Evolutionary conservation across 2,797 vertebrate species (phyloP).

Genomic region (Neosilurus hyrtlii): DNA sequence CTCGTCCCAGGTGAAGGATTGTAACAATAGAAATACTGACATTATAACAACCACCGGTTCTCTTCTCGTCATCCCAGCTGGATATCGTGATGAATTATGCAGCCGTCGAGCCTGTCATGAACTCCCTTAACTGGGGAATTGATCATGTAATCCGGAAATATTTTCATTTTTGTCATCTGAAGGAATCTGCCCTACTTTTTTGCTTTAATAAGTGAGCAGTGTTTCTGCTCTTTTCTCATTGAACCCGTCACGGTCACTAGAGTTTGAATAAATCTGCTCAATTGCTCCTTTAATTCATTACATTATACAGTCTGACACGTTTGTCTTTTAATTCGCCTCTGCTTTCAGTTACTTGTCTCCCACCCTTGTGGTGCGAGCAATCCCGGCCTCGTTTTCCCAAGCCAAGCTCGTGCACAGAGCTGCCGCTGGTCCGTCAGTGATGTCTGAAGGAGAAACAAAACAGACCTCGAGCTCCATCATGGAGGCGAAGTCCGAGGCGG

Average conservation of each 20-base stretch:
- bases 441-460: constrained; percentile 92
- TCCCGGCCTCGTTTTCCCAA: constrained; percentile 14
- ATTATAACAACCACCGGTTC: neutral
- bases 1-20: neutral
- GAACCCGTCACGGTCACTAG: neutral
- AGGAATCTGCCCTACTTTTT: neutral
- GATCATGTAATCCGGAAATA: neutral
- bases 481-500: constrained; percentile 79
- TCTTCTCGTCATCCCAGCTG: neutral
- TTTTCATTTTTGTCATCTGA: neutral
- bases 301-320: neutral
- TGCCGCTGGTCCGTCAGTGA: constrained; percentile 55
- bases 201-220: neutral
- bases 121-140: too few species aligned
- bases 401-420: constrained; percentile 31
- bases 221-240: neutral
- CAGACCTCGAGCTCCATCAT: constrained; percentile 74
- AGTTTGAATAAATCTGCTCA: neutral
- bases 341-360: constrained; percentile 44
- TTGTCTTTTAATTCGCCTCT: neutral
- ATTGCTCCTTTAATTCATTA: neutral
- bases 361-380: constrained; percentile 48
- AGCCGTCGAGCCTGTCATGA: neutral
- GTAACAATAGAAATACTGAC: neutral
- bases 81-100: neutral